phyloP scores from a whole-genome alignment of 2,888 invertebrate genomes.

The Noctua pronuba region DNA sequence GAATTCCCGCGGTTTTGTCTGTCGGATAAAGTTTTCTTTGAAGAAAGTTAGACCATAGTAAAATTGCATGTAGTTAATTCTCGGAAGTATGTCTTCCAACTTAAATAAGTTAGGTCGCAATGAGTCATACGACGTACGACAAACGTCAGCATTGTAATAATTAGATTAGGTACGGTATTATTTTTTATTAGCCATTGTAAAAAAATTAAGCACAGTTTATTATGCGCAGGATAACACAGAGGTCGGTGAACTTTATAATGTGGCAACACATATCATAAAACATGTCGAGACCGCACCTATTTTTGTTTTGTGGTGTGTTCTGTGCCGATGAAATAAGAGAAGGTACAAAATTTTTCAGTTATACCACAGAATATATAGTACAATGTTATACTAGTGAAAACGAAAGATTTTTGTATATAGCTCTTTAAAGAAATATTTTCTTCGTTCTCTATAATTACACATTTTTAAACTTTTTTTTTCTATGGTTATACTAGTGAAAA shows the following conservation, averaged over 20 bases:
- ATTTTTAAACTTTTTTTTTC: not conserved
- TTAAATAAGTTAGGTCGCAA: not conserved
- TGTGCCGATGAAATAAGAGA: not conserved
- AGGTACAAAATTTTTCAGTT: not conserved
- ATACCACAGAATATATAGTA: no score
- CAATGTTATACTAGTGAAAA: not conserved
- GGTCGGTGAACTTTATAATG: slow-evolving; percentile 40
- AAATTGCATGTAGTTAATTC: not conserved
- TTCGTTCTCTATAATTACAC: not conserved
- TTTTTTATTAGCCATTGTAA: slow-evolving; percentile 36
- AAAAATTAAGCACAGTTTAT: slow-evolving; percentile 26
- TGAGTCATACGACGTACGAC: not conserved
- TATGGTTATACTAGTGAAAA: no score
- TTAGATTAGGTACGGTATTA: slow-evolving; percentile 18
- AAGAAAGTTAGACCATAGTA: not conserved
- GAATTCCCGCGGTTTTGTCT: not conserved
- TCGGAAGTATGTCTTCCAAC: not conserved
- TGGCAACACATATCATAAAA: not conserved
- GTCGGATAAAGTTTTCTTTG: not conserved
- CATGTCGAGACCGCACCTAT: not conserved
- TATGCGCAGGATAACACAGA: slow-evolving; percentile 34
- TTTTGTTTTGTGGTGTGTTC: not conserved
- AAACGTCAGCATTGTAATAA: slow-evolving; percentile 29
- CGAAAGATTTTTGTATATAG: not conserved
- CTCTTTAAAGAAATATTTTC: no score